Evolutionary conservation across 2,888 invertebrate genomes (phyloP), one percentile per base, ranked within the genome.

Genomic region (Halocaridina rubra): DNA sequence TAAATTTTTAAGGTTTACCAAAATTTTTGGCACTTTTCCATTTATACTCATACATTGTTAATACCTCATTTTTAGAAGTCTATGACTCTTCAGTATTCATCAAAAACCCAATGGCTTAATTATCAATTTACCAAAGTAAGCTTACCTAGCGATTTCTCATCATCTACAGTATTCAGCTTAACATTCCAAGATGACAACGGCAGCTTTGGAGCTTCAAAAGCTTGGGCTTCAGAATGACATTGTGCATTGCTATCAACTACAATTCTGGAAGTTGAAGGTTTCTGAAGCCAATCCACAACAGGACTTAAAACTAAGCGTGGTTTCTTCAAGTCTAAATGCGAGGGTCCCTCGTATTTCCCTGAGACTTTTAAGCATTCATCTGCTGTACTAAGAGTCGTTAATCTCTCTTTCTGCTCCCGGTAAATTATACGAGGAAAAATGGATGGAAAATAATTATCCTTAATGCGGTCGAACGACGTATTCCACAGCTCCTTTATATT

Each of bases 401-500:
- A 46, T 22, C 7, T 16, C 3, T 8, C 5, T 69, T 27, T 61
- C 64, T 74, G 27, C 57, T 16, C n/a, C 19, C 19, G 16, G 7
- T n/a, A 3, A 0, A 53, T 1, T 2, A 13, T 13, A 4, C 53
- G 53, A 13, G 16, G 8, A 30, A 29, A 19, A 7, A 71, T 24
- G 7, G 30, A 19, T 16, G 61, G 32, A 16, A 78, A 39, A 16
- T 69, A 33, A 3, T 32, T 61, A n/a, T 77, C 82, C 61, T 78
- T 84, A 8, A 84, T 71, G 61, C 72, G 72, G 30, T 84, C 78
- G 24, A 84, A 84, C 10, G 82, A 84, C 16, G 77, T 71, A 71
- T 84, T 84, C 82, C 82, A 84, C 3, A 71, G 82, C 3, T 77
- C 77, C 46, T 78, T 77, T 39, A 78, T 64, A 29, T 74, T 78